phyloP scores from a whole-genome alignment of 2,888 invertebrate genomes.

The Nomada hirtipes region DNA sequence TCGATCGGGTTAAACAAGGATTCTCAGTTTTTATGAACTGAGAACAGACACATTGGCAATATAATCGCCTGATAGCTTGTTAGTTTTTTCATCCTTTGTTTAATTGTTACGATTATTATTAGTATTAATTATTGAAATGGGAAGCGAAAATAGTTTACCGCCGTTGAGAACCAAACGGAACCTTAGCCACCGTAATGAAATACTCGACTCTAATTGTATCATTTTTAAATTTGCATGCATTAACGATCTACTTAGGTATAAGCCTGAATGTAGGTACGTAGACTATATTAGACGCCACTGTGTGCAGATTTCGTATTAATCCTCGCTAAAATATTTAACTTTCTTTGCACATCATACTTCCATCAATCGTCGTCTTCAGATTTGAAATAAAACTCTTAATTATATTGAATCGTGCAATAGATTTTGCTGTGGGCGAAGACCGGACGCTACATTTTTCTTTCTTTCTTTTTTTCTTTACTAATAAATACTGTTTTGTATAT shows the following conservation, averaged over 20 bases:
- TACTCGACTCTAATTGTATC: constrained; percentile 47
- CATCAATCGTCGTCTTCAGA: neutral
- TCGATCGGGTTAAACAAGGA: constrained; percentile 33
- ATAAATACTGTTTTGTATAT: neutral
- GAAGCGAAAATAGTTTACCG: constrained; percentile 51
- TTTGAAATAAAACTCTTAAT: constrained; percentile 3
- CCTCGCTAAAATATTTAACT: constrained; percentile 18
- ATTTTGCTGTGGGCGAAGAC: neutral
- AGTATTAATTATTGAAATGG: constrained; percentile 57
- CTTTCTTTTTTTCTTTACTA: neutral
- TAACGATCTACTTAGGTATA: constrained; percentile 62
- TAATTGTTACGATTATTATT: constrained; percentile 48
- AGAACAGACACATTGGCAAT: constrained; percentile 41
- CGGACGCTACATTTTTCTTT: neutral
- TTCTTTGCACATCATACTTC: constrained; percentile 25
- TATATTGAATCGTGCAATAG: neutral
- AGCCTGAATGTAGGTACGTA: constrained; percentile 61
- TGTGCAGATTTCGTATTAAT: constrained; percentile 43
- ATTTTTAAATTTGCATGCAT: constrained; percentile 63
- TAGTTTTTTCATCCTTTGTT: neutral
- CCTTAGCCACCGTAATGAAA: constrained; percentile 45
- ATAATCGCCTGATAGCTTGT: constrained; percentile 12
- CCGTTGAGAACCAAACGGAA: constrained; percentile 44
- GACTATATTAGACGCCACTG: constrained; percentile 52
- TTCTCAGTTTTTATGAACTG: constrained; percentile 50